Evolutionary conservation across 23 tunicate species (phyloP).

Genomic region (Botrylloides violaceus): DNA sequence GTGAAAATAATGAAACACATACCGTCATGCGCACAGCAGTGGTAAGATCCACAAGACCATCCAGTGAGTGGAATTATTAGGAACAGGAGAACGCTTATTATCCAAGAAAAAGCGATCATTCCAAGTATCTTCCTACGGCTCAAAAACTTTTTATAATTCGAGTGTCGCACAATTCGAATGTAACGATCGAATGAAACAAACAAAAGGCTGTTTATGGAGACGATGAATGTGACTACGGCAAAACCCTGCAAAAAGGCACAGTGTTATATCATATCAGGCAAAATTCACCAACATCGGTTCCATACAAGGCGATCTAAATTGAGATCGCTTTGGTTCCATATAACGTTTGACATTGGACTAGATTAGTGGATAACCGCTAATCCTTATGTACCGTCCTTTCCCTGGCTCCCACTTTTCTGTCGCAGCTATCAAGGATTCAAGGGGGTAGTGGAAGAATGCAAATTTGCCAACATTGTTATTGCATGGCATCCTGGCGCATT

Average conservation of each 20-base stretch:
- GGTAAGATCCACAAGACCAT: conserved; percentile 62
- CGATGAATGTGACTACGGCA: conserved; percentile 87
- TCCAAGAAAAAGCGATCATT: conserved; percentile 56
- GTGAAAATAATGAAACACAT: conserved; percentile 15
- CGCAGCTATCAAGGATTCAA: too few relatives aligned
- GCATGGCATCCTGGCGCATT: too few relatives aligned
- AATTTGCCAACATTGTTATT: too few relatives aligned
- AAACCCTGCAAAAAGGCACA: conserved; percentile 68
- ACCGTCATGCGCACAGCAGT: conserved; percentile 88
- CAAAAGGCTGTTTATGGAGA: conserved; percentile 75
- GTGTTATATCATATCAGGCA: too few relatives aligned
- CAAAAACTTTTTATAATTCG: conserved; percentile 41
- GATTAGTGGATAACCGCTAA: too few relatives aligned
- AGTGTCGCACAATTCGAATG: conserved; percentile 63
- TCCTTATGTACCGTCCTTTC: too few relatives aligned
- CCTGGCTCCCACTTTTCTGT: too few relatives aligned
- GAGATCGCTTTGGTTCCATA: too few relatives aligned
- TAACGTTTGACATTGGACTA: too few relatives aligned
- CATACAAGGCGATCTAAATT: too few relatives aligned
- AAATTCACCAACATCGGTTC: too few relatives aligned
- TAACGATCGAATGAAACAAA: conserved; percentile 87
- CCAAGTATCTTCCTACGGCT: conserved; percentile 26
- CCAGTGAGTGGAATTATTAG: conserved; percentile 58
- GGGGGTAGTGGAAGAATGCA: too few relatives aligned
- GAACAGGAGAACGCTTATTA: conserved; percentile 37